Conservation (phyloP, 1,140 invertebrate genomes). For the Calephelis nemesis region DNA sequence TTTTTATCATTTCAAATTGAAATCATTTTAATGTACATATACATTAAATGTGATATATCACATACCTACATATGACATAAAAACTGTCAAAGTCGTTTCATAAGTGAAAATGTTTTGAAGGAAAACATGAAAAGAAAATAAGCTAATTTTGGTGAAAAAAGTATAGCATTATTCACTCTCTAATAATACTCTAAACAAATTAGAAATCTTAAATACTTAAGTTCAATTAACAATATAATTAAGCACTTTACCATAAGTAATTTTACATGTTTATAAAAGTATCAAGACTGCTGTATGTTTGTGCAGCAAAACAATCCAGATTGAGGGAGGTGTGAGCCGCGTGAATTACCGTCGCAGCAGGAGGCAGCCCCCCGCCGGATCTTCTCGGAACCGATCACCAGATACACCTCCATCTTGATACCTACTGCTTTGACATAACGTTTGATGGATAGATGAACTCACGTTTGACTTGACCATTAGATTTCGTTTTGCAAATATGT, state of each 20-base stretch:
- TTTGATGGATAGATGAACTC: conserved; percentile 26
- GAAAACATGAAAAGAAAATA: too few species aligned
- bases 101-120: too few species aligned
- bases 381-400: conserved; percentile 35
- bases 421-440: conserved; percentile 33
- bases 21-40: too few species aligned
- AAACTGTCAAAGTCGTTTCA: too few species aligned
- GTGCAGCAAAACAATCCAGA: conserved; percentile 31
- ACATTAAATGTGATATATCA: too few species aligned
- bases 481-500: background rate
- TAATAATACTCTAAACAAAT: too few species aligned
- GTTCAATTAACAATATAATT: too few species aligned
- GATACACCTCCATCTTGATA: conserved; percentile 40
- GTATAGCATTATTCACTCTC: too few species aligned
- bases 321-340: conserved; percentile 47
- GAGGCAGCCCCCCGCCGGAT: conserved; percentile 34
- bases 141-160: too few species aligned
- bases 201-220: too few species aligned
- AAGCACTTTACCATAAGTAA: background rate
- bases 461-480: background rate
- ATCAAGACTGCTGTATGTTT: conserved; percentile 39
- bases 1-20: too few species aligned
- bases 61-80: too few species aligned
- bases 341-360: conserved; percentile 56
- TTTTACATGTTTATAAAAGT: conserved; percentile 30